phyloP scores from a whole-genome alignment of 2,888 invertebrate species.

The Hoplodrina ambigua region DNA sequence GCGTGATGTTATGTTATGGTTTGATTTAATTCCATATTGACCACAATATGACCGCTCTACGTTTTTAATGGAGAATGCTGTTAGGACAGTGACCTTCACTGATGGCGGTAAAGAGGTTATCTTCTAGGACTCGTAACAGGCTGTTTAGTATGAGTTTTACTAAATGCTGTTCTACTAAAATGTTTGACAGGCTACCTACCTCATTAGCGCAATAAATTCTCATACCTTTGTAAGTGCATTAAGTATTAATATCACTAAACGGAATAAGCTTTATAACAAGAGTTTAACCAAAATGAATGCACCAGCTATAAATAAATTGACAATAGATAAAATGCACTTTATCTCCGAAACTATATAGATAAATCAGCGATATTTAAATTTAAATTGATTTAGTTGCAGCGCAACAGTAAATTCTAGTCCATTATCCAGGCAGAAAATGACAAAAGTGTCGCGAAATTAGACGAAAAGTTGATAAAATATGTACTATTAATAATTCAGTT shows the following conservation, averaged over 20 bases:
- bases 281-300: conserved; percentile 24
- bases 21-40: no score
- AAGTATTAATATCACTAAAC: not conserved
- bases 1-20: no score
- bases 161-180: not conserved
- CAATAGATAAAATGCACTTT: conserved; percentile 50
- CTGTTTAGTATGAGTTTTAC: not conserved
- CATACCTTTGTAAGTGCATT: conserved; percentile 7
- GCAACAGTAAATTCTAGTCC: conserved; percentile 38
- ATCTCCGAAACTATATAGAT: conserved; percentile 44
- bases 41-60: no score
- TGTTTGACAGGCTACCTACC: not conserved
- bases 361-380: conserved; percentile 54
- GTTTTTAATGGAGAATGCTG: no score
- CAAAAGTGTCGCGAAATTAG: conserved; percentile 54
- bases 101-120: not conserved
- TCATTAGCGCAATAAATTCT: not conserved
- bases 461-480: conserved; percentile 59
- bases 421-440: conserved; percentile 45
- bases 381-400: conserved; percentile 54
- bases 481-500: conserved; percentile 32
- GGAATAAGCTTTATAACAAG: conserved; percentile 9
- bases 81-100: no score
- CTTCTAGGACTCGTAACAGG: not conserved
- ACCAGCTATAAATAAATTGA: conserved; percentile 31